These are phyloP conservation scores for Argyrosomus regius DNA, from an alignment of 2,797 vertebrate genomes.

Conservation along the genomic window DNA sequence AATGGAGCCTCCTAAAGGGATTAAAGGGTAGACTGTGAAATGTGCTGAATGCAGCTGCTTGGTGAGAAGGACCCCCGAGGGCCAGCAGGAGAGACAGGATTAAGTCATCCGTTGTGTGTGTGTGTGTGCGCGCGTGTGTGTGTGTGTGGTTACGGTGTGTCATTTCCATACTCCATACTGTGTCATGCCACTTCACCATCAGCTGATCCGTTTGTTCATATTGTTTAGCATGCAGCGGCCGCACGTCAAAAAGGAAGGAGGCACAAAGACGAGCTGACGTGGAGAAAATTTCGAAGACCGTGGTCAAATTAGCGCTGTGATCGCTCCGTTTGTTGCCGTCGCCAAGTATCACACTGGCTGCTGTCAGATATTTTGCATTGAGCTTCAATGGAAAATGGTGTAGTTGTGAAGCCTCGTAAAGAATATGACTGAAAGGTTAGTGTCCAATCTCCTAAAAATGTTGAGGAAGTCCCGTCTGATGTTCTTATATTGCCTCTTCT, in stretches of 20 bases:
- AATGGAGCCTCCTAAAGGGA: conserved; percentile 80
- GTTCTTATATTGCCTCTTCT: neutral
- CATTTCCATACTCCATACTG: conserved; percentile 50
- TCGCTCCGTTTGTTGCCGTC: conserved; percentile 4
- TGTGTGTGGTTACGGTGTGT: conserved; percentile 30
- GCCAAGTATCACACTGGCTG: neutral
- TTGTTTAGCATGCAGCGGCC: conserved; percentile 34
- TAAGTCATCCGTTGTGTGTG: conserved; percentile 55
- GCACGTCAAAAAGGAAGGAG: conserved; percentile 32
- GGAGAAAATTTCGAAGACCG: conserved; percentile 3
- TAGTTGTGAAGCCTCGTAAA: neutral
- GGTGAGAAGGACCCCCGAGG: conserved; percentile 68
- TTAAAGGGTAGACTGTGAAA: conserved; percentile 80
- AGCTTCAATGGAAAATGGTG: conserved; percentile 9
- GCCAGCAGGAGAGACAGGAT: conserved; percentile 67
- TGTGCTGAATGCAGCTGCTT: conserved; percentile 73
- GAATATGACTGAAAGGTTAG: conserved; percentile 11
- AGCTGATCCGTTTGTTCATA: conserved; percentile 41
- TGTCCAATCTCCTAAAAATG: neutral
- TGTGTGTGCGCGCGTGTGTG: conserved; percentile 24
- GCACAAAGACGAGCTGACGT: conserved; percentile 27
- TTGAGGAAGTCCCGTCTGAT: conserved; percentile 5
- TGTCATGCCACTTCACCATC: conserved; percentile 43
- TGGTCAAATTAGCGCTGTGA: conserved; percentile 28
- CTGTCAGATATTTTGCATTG: conserved; percentile 4